These are phyloP conservation scores for Blastobasis lacticolella DNA, from an alignment of 2,888 invertebrate genomes.

Conservation along the genomic window DNA sequence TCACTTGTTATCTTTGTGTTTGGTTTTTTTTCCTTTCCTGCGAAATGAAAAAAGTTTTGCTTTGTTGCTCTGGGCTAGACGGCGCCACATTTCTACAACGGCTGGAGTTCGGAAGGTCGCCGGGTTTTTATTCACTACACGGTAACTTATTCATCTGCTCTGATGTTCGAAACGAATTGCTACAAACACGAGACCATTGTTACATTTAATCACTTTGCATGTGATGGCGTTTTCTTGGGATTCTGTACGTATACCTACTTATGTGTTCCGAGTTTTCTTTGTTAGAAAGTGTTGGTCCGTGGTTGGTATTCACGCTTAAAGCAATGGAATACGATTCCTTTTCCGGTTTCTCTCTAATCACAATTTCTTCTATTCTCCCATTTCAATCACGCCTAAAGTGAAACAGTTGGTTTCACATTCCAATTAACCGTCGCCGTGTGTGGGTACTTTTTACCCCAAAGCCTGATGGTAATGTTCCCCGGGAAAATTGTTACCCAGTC, in stretches of 20 bases:
- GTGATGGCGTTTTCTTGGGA: no score
- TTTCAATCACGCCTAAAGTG: background rate
- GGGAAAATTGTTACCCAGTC: constrained; percentile 22
- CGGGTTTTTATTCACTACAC: constrained; percentile 13
- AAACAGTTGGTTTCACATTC: background rate
- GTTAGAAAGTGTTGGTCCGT: no score
- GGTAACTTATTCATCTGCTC: constrained; percentile 1
- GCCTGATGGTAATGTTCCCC: background rate
- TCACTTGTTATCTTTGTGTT: background rate
- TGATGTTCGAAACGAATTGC: no score
- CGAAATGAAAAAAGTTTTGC: constrained; percentile 53
- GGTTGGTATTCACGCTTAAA: no score
- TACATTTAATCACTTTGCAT: no score
- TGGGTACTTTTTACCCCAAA: background rate
- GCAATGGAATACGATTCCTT: background rate
- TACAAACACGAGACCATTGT: no score
- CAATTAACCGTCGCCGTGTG: constrained; percentile 4
- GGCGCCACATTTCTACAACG: constrained; percentile 35
- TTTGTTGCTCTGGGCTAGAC: constrained; percentile 20
- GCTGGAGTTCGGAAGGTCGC: constrained; percentile 19
- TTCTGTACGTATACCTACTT: no score
- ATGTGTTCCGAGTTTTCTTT: no score
- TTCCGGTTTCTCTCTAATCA: background rate
- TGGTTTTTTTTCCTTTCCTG: constrained; percentile 12
- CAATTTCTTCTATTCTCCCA: background rate